A percentile compares a stretch with the other conserved stretches of the same genome.
These are phyloP conservation scores for Paralinhomoeus sp. DNA, from an alignment of 2,888 invertebrate species.

Conservation along the genomic window DNA sequence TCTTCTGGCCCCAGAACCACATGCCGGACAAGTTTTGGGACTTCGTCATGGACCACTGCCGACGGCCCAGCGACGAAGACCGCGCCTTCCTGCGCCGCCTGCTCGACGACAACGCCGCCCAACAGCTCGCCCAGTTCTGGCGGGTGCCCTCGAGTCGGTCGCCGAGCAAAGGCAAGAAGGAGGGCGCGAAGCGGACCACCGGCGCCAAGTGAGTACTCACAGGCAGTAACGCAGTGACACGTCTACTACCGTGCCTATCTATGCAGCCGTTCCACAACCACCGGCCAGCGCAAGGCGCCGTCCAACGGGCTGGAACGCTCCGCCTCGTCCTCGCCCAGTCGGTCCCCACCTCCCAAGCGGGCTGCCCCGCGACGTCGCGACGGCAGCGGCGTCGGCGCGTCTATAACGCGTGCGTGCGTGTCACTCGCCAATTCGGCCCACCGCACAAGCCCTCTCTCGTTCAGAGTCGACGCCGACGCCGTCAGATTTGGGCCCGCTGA, in stretches of 20 bases:
- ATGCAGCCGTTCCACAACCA: no score
- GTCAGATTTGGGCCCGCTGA: constrained; percentile 2
- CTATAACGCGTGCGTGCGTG: neutral
- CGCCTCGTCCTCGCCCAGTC: no score
- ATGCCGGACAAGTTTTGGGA: constrained; percentile 7
- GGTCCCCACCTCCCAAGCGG: no score
- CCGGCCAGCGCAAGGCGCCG: no score
- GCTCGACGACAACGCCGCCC: neutral
- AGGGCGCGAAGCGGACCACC: no score
- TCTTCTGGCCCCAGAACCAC: constrained; percentile 5
- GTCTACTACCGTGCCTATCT: no score
- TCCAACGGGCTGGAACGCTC: no score
- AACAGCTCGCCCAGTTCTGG: neutral
- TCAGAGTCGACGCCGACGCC: neutral
- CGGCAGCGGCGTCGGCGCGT: no score
- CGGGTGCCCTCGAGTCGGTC: neutral
- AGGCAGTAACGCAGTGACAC: no score
- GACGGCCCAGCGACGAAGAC: neutral
- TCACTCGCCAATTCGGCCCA: neutral
- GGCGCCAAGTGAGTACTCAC: no score
- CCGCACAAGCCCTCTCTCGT: neutral
- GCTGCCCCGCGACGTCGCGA: no score
- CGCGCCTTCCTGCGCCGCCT: neutral
- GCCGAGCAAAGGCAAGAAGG: no score
- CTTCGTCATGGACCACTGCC: constrained; percentile 3